These are phyloP conservation scores for Sebastes hubbsi DNA, from an alignment of 2,797 vertebrate species.

Conservation along the genomic window DNA sequence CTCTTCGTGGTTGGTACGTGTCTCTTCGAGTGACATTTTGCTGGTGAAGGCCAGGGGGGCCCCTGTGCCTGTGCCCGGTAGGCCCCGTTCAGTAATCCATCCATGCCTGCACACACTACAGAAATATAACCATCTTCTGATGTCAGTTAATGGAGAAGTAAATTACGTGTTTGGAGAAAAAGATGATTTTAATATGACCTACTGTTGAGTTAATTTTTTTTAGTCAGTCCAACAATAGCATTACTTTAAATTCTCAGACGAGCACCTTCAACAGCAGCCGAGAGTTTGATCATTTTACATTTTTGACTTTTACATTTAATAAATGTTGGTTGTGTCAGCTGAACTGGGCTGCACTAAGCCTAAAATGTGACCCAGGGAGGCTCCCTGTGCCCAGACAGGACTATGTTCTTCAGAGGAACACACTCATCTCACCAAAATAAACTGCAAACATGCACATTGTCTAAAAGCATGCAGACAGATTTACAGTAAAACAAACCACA, in stretches of 20 bases:
- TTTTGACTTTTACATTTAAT: no score
- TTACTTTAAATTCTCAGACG: no score
- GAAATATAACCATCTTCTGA: not conserved
- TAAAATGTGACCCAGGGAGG: conserved; percentile 25
- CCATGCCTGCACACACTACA: no score
- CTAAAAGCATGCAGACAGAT: not conserved
- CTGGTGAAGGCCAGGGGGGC: no score
- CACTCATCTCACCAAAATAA: conserved; percentile 16
- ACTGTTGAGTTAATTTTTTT: not conserved
- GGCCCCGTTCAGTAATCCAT: no score
- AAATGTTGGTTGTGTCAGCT: not conserved
- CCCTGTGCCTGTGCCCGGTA: no score
- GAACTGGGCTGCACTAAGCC: conserved; percentile 17
- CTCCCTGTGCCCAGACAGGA: conserved; percentile 40
- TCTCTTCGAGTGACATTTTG: no score
- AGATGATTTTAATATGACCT: not conserved
- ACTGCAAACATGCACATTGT: conserved; percentile 25
- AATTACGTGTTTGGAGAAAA: no score
- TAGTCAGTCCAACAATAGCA: no score
- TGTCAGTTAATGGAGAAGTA: not conserved
- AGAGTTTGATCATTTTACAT: not conserved
- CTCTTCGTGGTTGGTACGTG: no score
- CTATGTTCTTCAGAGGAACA: conserved; percentile 27
- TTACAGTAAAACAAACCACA: conserved; percentile 14
- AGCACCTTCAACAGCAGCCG: no score